Conservation (phyloP, 2,888 invertebrate species). For the Polydrusus tereticollis region DNA sequence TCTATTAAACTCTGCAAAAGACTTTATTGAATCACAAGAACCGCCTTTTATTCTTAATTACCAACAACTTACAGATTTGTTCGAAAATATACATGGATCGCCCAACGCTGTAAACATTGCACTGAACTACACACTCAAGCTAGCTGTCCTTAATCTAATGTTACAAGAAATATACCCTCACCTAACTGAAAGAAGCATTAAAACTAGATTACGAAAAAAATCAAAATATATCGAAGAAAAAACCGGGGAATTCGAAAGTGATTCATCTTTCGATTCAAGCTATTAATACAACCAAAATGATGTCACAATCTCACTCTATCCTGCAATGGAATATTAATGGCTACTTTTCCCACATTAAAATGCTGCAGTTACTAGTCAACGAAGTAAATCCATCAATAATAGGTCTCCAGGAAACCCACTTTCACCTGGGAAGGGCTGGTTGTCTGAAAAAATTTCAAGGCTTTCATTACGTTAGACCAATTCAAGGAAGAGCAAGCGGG, state of each 20-base stretch:
- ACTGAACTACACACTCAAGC: neutral
- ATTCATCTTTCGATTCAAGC: too few relatives aligned
- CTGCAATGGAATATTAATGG: conserved; percentile 1
- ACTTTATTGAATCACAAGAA: too few relatives aligned
- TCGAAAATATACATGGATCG: neutral
- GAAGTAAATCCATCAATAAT: neutral
- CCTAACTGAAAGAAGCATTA: neutral
- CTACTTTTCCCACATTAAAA: neutral
- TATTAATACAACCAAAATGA: neutral
- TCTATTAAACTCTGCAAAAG: too few relatives aligned
- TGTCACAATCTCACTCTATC: neutral
- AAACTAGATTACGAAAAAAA: neutral
- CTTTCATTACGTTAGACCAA: neutral
- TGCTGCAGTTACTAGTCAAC: neutral
- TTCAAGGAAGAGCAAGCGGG: neutral
- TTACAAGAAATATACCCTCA: neutral
- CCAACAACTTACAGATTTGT: neutral
- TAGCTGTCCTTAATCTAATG: neutral
- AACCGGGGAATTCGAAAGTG: too few relatives aligned
- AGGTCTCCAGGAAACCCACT: neutral
- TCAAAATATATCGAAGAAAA: too few relatives aligned
- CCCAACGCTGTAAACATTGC: neutral
- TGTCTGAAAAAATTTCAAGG: neutral
- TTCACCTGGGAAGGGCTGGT: neutral
- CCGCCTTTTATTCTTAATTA: neutral